Evolutionary conservation across 2,113 vertebrate species (phyloP), one percentile per base, ranked within the genome.

Genomic region (Brevimyrus niger): DNA sequence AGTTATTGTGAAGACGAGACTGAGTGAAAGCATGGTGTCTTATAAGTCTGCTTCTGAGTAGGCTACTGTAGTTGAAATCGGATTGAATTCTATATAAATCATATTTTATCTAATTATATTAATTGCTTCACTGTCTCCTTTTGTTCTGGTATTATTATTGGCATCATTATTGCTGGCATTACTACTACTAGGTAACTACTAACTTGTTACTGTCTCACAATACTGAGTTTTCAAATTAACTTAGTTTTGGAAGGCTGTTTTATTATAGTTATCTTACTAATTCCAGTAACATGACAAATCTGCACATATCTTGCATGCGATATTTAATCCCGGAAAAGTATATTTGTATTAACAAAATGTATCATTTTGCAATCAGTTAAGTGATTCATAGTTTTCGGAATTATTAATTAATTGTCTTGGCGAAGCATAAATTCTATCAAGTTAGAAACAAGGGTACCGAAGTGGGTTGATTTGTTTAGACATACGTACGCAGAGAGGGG

Each of bases 401-500:
- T 80, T 42, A 19, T 35, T 1, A 38, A 42, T 80, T 42, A 8
- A 38, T 42, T 35, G 17, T 80, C 73, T 42, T 19, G 6, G 35
- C 35, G 73, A 38, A 80, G 73, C 10, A 38, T 5, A 42, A 19
- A 80, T 80, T 38, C 35, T 80, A 2, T 38, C 73, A 31, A 31
- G n/a, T 69, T 42, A 42, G 73, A 80, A 35, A 38, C 13, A 42
- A 23, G 38, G 17, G 23, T 47, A 84, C 17, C 19, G 82, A 84
- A 47, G 21, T 46, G 44, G 19, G 21, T 9, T 84, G 82, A 84
- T 47, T 19, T 38, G 42, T 21, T 82, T 82, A 82, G 19, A 44
- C 15, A 19, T 82, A 27, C 61, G 44, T 84, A 10, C 42, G 87
- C 89, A 90, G 91, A 87, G 80, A 93, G 92, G 89, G 92, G 92